Base-by-base conservation (phyloP, 2,888 invertebrate species). In the Chloromyia formosa region DNA sequence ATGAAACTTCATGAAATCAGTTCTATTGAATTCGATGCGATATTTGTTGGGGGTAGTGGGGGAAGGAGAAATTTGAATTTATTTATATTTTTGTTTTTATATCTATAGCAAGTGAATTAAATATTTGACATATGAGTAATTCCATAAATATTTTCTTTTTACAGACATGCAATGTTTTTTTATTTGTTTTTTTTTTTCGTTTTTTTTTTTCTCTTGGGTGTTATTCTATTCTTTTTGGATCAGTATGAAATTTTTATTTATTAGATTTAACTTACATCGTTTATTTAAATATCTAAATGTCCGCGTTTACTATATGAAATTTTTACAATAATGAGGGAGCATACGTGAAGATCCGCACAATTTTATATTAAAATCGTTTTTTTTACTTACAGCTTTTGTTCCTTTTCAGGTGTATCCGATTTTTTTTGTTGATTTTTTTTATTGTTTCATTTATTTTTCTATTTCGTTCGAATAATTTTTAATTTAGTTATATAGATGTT, bases 401-500 rank as follows among this genome's bases (percentile, higher is more conserved):
- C 56, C 14, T 2, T 23, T 72, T 45, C 22, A 22, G n/a, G 54
- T 60, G n/a, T 23, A 20, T 16, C 9, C 22, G 4, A 16, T 62
- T 23, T 49, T n/a, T 61, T 49, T 61, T 61, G 10, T 58, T 23
- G 12, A 22, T 66, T 14, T 18, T 54, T 54, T 40, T 74, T 64
- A 1, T 53, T 35, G 40, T 35, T 40, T 62, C 35, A 35, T 22
- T 62, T 35, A 16, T 73, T 20, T 74, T 68, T 35, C 23, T 49
- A 27, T 53, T 20, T 73, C 54, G 56, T 74, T 54, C 58, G 42
- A 73, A 72, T 45, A 64, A 49, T 49, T 69, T 60, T 72, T 61
- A 62, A 66, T 69, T 76, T 75, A 60, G 58, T 66, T 66, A 54
- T 27, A 35, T 42, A 42, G 49, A 45, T 61, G 60, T 20, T 22